These are phyloP conservation scores for Scopus umbretta DNA, from an alignment of 2,113 vertebrate species.

Conservation along the genomic window DNA sequence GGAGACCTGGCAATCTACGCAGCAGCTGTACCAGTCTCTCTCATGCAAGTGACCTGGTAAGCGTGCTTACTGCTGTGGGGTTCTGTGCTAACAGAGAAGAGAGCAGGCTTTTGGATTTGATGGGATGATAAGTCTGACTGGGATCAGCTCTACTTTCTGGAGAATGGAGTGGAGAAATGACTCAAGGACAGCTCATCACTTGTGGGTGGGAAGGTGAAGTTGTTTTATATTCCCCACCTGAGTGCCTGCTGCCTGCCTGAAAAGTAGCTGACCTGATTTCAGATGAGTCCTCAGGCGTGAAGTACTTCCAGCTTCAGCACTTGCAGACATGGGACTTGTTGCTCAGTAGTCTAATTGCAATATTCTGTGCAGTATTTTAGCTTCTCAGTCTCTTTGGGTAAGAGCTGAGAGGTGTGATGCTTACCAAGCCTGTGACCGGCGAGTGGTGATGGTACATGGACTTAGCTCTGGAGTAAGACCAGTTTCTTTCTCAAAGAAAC, in stretches of 20 bases:
- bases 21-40: constrained; percentile 91
- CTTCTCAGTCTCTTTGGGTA: neutral
- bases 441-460: neutral
- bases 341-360: neutral
- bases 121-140: neutral
- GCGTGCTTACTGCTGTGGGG: constrained; percentile 29
- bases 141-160: neutral
- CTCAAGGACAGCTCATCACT: neutral
- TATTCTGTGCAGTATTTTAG: neutral
- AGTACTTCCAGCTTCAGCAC: neutral
- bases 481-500: neutral
- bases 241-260: neutral
- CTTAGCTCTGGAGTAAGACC: neutral
- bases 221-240: neutral
- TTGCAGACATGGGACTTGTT: neutral
- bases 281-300: neutral
- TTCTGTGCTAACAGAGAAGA: neutral
- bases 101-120: neutral
- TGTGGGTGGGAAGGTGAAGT: neutral
- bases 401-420: neutral
- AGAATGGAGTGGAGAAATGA: neutral
- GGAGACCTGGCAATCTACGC: constrained; percentile 98
- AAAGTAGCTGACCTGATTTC: neutral
- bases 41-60: constrained; percentile 97
- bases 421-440: neutral